Conservation (phyloP, 2,888 invertebrate species). For the Hipparchia semele region DNA sequence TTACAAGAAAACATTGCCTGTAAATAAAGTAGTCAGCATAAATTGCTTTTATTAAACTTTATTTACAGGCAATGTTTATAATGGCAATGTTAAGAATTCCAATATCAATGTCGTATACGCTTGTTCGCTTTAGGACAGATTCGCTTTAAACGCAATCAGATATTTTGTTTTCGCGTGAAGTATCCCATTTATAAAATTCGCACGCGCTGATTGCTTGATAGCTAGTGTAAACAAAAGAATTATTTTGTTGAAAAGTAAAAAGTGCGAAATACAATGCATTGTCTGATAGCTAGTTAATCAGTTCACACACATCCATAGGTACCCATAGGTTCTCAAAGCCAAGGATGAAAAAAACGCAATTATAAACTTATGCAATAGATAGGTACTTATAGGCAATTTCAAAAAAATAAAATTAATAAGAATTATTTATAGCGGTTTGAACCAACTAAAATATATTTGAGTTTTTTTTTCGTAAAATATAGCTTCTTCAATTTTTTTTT, state of each 20-base stretch:
- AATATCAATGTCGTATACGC: slow-evolving; percentile 20
- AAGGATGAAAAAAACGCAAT: too few species aligned
- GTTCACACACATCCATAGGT: neutral
- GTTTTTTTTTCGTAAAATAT: too few species aligned
- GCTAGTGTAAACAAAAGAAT: slow-evolving; percentile 38
- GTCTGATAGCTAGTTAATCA: neutral
- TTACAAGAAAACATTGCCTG: neutral
- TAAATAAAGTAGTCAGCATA: slow-evolving; percentile 11
- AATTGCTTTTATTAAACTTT: too few species aligned
- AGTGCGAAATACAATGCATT: neutral
- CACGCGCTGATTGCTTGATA: slow-evolving; percentile 40
- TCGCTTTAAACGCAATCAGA: slow-evolving; percentile 31
- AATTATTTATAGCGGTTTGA: too few species aligned
- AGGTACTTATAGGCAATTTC: too few species aligned
- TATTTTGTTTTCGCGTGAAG: slow-evolving; percentile 28
- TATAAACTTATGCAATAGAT: too few species aligned
- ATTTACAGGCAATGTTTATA: too few species aligned
- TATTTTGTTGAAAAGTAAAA: slow-evolving; percentile 27
- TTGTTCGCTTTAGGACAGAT: too few species aligned
- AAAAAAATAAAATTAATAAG: too few species aligned
- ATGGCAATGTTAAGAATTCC: too few species aligned
- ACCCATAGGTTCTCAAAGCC: neutral
- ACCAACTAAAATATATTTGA: too few species aligned
- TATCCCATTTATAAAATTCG: slow-evolving; percentile 33
- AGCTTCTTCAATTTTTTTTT: too few species aligned